Conservation (phyloP, 2,888 invertebrate species). For the Drosophila parthenogenetica region DNA sequence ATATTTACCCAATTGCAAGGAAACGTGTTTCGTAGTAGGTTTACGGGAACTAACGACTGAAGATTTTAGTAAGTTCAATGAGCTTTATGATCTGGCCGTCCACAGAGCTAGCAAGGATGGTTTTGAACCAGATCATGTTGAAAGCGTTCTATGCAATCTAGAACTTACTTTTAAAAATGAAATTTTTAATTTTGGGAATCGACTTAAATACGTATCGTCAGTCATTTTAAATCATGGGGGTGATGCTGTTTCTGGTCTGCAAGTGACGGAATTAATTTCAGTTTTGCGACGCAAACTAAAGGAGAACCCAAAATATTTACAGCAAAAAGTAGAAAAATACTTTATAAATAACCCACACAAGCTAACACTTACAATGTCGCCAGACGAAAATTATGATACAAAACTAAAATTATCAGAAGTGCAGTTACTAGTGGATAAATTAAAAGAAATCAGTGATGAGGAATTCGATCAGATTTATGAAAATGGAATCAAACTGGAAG, state of each 20-base stretch:
- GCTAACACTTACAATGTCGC: slow-evolving; percentile 93
- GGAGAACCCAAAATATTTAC: slow-evolving; percentile 89
- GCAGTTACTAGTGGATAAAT: slow-evolving; percentile 88
- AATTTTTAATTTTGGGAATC: slow-evolving; percentile 93
- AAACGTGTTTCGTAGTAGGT: slow-evolving; percentile 94
- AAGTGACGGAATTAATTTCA: slow-evolving; percentile 89
- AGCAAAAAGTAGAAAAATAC: slow-evolving; percentile 89
- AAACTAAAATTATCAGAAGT: slow-evolving; percentile 89
- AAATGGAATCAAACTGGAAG: slow-evolving; percentile 89
- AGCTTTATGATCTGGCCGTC: slow-evolving; percentile 91
- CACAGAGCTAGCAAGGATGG: slow-evolving; percentile 90
- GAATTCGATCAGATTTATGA: slow-evolving; percentile 89
- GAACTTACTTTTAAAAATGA: slow-evolving; percentile 95
- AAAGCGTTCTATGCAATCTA: slow-evolving; percentile 94
- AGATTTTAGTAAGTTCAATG: slow-evolving; percentile 90
- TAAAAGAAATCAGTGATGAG: slow-evolving; percentile 85
- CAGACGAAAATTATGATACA: slow-evolving; percentile 91
- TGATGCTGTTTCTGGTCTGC: slow-evolving; percentile 89
- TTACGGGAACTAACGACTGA: slow-evolving; percentile 91
- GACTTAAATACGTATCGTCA: slow-evolving; percentile 88
- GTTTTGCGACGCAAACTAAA: slow-evolving; percentile 87
- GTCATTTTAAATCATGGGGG: slow-evolving; percentile 96
- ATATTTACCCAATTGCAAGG: slow-evolving; percentile 91
- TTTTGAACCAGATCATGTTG: slow-evolving; percentile 92
- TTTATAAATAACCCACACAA: slow-evolving; percentile 92